Evolutionary conservation across 1,140 invertebrate genomes (phyloP).

Genomic region (Lasaia peninsularis): DNA sequence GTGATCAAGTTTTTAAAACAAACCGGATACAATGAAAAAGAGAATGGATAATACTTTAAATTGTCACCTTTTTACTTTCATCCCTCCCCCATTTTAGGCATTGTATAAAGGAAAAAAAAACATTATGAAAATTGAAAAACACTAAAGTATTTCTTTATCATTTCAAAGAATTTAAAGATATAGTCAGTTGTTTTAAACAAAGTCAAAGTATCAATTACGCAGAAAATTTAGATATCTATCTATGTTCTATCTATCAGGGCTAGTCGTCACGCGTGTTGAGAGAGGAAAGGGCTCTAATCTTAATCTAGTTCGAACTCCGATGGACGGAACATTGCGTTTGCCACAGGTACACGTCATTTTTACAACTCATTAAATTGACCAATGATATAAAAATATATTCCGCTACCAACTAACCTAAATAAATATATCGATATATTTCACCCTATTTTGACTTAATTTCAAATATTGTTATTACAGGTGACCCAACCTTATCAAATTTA

Average conservation of each 20-base stretch:
- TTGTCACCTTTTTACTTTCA: too few species aligned
- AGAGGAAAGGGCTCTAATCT: slow-evolving; percentile 44
- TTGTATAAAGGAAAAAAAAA: too few species aligned
- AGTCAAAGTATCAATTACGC: background rate
- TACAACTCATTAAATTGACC: slow-evolving; percentile 53
- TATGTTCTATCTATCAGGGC: slow-evolving; percentile 10
- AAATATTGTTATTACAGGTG: background rate
- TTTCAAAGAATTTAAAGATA: too few species aligned
- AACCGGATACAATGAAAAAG: too few species aligned
- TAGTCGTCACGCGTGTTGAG: slow-evolving; percentile 12
- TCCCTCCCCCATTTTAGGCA: too few species aligned
- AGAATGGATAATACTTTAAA: too few species aligned
- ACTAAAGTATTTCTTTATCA: too few species aligned
- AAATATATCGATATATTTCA: slow-evolving; percentile 29
- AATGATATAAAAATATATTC: slow-evolving; percentile 71
- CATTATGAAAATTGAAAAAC: too few species aligned
- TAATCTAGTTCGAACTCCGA: slow-evolving; percentile 59
- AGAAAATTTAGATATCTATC: slow-evolving; percentile 19
- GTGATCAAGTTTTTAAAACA: too few species aligned
- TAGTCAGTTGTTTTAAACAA: background rate
- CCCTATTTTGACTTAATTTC: slow-evolving; percentile 4
- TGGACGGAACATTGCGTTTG: slow-evolving; percentile 62
- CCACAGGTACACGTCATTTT: slow-evolving; percentile 51
- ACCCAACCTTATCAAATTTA: background rate
- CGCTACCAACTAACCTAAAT: slow-evolving; percentile 59